Conservation (phyloP, 2,797 vertebrate species). For the Gorsachius magnificus region DNA sequence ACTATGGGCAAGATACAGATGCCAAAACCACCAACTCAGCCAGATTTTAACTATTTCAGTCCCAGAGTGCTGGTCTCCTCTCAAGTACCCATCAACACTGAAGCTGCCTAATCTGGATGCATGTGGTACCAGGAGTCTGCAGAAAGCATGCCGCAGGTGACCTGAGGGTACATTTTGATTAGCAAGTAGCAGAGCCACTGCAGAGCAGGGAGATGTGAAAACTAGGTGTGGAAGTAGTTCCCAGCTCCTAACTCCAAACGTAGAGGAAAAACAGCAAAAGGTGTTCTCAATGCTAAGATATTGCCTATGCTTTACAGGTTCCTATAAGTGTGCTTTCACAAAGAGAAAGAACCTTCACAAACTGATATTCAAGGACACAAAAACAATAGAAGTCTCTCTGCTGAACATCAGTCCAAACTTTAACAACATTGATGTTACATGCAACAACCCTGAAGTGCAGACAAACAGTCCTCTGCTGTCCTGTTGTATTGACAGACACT, state of each 20-base stretch:
- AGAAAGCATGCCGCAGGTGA: not conserved
- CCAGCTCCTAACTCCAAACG: not conserved
- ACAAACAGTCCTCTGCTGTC: not conserved
- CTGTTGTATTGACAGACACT: conserved; percentile 64
- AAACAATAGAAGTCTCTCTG: not conserved
- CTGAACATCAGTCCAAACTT: conserved; percentile 14
- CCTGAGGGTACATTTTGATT: not conserved
- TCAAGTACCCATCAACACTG: not conserved
- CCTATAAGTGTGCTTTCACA: conserved; percentile 62
- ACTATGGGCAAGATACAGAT: not conserved
- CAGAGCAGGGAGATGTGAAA: not conserved
- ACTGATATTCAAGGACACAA: not conserved
- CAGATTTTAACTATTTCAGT: not conserved
- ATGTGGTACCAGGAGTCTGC: not conserved
- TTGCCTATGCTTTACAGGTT: conserved; percentile 51
- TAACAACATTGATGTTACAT: not conserved
- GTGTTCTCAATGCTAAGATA: not conserved
- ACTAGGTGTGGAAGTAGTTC: not conserved
- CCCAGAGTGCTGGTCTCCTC: not conserved
- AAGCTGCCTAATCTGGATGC: not conserved
- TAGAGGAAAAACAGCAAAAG: not conserved
- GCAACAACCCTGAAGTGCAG: conserved; percentile 51
- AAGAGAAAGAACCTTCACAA: not conserved
- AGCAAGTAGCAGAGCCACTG: not conserved
- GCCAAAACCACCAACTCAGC: not conserved